Percentiles rank a stretch among this genome's conserved stretches.
Conservation (phyloP, 2,888 invertebrate genomes). For the Zygaena filipendulae region DNA sequence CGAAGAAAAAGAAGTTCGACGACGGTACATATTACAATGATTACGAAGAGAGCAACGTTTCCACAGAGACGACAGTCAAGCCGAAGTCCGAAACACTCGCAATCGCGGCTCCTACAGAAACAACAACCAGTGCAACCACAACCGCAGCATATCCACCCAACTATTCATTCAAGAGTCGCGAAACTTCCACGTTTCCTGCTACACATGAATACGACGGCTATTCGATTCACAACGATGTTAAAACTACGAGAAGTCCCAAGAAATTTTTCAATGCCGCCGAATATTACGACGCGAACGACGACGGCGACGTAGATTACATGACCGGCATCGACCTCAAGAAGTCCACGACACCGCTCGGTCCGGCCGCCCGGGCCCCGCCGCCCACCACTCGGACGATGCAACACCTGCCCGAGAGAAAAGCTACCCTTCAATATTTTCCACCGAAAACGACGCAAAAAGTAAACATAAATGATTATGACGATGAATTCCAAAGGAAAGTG, state of each 20-base stretch:
- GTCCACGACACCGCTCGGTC: no score
- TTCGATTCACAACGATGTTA: no score
- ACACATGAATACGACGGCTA: slow-evolving; percentile 14
- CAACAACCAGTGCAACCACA: slow-evolving; percentile 2
- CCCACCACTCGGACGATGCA: slow-evolving; percentile 18
- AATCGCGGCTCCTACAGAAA: slow-evolving; percentile 5
- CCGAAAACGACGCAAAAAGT: slow-evolving; percentile 30
- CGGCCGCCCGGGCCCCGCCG: slow-evolving; percentile 15
- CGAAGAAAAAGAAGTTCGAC: slow-evolving; percentile 42
- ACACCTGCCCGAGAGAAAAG: slow-evolving; percentile 31
- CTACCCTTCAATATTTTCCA: slow-evolving; percentile 53
- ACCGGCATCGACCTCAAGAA: slow-evolving; percentile 48
- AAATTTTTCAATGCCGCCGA: slow-evolving; percentile 32
- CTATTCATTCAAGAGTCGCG: slow-evolving; percentile 1
- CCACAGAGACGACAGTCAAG: slow-evolving; percentile 24
- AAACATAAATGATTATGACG: slow-evolving; percentile 29
- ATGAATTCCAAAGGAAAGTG: slow-evolving; percentile 29
- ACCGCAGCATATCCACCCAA: neutral
- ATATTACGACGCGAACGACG: slow-evolving; percentile 38
- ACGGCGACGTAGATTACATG: slow-evolving; percentile 43
- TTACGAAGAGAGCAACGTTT: slow-evolving; percentile 37
- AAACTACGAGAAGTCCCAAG: slow-evolving; percentile 26
- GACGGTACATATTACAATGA: slow-evolving; percentile 37
- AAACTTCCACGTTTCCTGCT: neutral
- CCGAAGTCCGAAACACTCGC: slow-evolving; percentile 14